These are phyloP conservation scores for Apeira syringaria DNA, from an alignment of 2,888 invertebrate genomes.

Conservation along the genomic window DNA sequence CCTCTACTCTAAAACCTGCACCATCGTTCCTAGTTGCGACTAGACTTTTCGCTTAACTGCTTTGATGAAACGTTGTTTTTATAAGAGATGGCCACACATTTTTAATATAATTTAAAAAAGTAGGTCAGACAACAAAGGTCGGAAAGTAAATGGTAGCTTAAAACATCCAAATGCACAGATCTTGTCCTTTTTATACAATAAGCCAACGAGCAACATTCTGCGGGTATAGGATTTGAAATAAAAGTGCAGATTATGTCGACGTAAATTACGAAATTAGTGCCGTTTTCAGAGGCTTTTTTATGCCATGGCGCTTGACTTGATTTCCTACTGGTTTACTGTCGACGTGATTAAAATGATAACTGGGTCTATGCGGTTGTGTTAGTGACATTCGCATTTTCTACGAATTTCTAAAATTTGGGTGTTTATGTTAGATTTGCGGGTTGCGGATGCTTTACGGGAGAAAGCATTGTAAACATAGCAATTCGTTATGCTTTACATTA, in stretches of 20 bases:
- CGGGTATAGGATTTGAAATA: constrained; percentile 40
- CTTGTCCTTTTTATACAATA: constrained; percentile 42
- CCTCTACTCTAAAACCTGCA: constrained; percentile 2
- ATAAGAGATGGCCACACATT: constrained; percentile 17
- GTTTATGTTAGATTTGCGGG: no score
- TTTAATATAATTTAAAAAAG: constrained; percentile 34
- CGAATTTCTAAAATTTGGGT: no score
- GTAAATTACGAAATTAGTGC: constrained; percentile 49
- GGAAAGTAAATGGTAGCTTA: constrained; percentile 46
- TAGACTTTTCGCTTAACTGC: constrained; percentile 20
- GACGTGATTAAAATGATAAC: no score
- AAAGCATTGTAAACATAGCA: no score
- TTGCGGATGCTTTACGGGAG: no score
- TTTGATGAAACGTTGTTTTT: constrained; percentile 3
- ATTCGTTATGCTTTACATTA: no score
- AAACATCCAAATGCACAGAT: constrained; percentile 42
- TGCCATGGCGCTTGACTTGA: constrained; percentile 26
- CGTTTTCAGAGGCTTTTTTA: constrained; percentile 37
- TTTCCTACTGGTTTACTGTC: constrained; percentile 30
- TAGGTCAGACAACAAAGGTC: constrained; percentile 50
- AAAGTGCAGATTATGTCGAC: constrained; percentile 51
- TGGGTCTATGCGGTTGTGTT: no score
- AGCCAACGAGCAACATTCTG: constrained; percentile 43
- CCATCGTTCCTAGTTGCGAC: not conserved
- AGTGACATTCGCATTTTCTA: no score